A percentile compares a stretch with the other conserved stretches of the same genome.
Evolutionary conservation across 2,113 vertebrate species (phyloP).

Genomic region (Brienomyrus brachyistius): DNA sequence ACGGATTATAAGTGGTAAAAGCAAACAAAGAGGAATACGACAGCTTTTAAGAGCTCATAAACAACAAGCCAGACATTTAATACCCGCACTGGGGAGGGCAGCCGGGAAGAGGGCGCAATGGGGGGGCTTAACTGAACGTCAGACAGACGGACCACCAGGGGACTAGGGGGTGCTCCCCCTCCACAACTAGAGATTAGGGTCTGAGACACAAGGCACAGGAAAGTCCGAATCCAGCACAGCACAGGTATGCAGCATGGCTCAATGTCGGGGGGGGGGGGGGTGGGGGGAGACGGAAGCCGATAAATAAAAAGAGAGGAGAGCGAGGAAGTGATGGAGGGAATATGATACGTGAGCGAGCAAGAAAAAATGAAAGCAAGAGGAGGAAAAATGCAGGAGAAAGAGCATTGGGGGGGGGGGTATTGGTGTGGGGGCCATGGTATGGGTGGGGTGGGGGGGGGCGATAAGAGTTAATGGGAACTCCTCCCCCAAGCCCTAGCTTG

Average conservation of each 20-base stretch:
- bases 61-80: slow-evolving; percentile 17
- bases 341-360: too few species aligned
- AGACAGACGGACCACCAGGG: not conserved
- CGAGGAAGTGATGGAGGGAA: too few species aligned
- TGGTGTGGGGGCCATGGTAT: too few species aligned
- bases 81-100: not conserved
- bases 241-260: not conserved
- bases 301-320: too few species aligned
- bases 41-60: slow-evolving; percentile 20
- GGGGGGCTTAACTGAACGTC: not conserved
- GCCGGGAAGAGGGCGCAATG: not conserved
- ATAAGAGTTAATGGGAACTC: too few species aligned
- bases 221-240: not conserved
- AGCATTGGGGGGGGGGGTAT: too few species aligned
- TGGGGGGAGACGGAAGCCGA: too few species aligned
- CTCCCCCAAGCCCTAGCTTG: too few species aligned
- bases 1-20: not conserved
- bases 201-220: not conserved
- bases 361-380: too few species aligned
- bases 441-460: too few species aligned
- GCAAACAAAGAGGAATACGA: slow-evolving; percentile 1
- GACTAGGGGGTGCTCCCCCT: not conserved
- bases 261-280: not conserved
- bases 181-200: not conserved
- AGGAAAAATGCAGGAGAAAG: too few species aligned